Base-by-base conservation (phyloP, 1,140 invertebrate species). In the Lanistes nyassanus region DNA sequence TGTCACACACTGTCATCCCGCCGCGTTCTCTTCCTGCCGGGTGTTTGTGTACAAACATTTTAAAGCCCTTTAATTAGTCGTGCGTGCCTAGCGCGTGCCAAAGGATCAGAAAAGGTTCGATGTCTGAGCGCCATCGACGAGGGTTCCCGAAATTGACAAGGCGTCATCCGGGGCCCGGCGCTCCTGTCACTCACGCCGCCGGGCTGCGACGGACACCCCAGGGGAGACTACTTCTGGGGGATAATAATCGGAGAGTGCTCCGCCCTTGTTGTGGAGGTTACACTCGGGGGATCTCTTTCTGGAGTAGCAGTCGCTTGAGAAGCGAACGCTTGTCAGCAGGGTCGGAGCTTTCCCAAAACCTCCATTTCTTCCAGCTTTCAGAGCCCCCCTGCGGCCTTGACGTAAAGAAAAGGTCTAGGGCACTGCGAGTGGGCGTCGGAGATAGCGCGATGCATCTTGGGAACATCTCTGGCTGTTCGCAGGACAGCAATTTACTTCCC, bases 1-100 rank as follows among this genome's bases (percentile, higher is more conserved):
- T 26, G 31, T 34, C 29, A 31, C 62, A 65, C 62, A 31, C 62
- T 65, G 21, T 36, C 62, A 31, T 65, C 62, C 62, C 62, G 31
- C 62, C 29, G 31, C 31, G 26, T 34, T 4, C 21, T 31, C 21
- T 37, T 11, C 62, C 9, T 1, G 11, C 11, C n/a, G 29, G 26
- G 70, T 72, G 70, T 72, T 72, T 72, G 70, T 72, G 56, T 72
- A 72, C 70, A 72, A 72, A 72, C 55, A 72, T 72, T 72, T 72
- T 72, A 72, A 72, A 62, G 51, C 70, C 70, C 56, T 72, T 72
- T 72, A 72, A 72, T 72, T 72, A 72, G 70, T 72, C 31, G 55
- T 62, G 70, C 70, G 70, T 72, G 70, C 56, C 70, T 72, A 29
- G 55, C 70, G 53, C 70, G 70, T n/a, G 21, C 39, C 55, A 72